Evolutionary conservation across 1,140 invertebrate species (phyloP).

Genomic region (Drosophila pallidifrons): DNA sequence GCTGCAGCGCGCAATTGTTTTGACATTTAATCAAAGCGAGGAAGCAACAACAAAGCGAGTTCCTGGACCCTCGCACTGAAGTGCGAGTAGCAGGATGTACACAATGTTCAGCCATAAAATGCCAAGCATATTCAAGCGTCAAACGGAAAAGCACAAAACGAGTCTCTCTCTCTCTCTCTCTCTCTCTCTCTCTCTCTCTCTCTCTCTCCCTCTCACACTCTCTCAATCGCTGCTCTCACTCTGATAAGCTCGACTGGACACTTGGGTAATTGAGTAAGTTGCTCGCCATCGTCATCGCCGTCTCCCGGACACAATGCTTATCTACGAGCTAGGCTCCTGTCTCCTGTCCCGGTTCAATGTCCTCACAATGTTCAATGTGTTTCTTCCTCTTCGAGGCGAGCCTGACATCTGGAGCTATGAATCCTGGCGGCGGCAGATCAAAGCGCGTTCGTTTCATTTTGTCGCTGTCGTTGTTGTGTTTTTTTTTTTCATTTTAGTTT

Average conservation of each 20-base stretch:
- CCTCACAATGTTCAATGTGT: constrained; percentile 33
- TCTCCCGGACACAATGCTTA: constrained; percentile 20
- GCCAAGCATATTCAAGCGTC: constrained; percentile 25
- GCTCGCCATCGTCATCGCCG: constrained; percentile 10
- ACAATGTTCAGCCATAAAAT: constrained; percentile 41
- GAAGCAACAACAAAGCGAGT: constrained; percentile 22
- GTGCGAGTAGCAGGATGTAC: background rate
- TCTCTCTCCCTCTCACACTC: background rate
- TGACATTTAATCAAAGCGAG: constrained; percentile 77
- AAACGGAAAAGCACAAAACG: background rate
- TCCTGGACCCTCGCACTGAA: background rate
- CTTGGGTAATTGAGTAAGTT: constrained; percentile 75
- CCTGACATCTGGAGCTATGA: background rate
- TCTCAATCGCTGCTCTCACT: constrained; percentile 8
- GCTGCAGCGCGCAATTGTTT: constrained; percentile 74
- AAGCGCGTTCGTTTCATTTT: constrained; percentile 27
- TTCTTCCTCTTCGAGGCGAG: background rate
- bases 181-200: background rate
- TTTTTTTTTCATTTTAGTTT: background rate
- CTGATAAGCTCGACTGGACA: constrained; percentile 74
- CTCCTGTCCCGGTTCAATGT: constrained; percentile 61
- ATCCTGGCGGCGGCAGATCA: constrained; percentile 44
- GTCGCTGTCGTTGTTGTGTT: too few relatives aligned
- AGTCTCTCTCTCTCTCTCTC: background rate
- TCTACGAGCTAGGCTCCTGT: constrained; percentile 14